These are phyloP conservation scores for Drosophila gaucha DNA, from an alignment of 2,888 invertebrate genomes.

Conservation along the genomic window DNA sequence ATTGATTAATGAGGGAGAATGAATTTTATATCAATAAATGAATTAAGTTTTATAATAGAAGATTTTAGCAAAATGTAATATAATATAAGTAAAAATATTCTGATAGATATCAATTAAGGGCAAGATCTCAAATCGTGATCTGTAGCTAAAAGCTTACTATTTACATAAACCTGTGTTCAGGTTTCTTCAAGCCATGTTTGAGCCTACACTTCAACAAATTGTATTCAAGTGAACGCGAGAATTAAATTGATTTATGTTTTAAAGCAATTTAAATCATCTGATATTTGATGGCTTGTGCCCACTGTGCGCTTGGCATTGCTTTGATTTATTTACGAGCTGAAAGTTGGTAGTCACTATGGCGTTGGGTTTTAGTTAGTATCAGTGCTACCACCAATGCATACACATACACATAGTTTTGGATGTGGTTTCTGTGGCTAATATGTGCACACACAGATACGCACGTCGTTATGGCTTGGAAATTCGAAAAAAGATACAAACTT, in stretches of 20 bases:
- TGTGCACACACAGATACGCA: conserved; percentile 55
- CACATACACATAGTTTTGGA: conserved; percentile 42
- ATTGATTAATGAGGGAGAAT: too few species aligned
- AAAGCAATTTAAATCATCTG: not conserved
- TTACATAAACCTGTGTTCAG: not conserved
- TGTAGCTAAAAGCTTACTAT: not conserved
- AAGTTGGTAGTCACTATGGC: conserved; percentile 60
- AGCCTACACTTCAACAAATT: too few species aligned
- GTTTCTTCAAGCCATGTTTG: not conserved
- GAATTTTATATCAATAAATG: too few species aligned
- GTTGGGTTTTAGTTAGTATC: conserved; percentile 72
- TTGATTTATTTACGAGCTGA: conserved; percentile 63
- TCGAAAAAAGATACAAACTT: conserved; percentile 55
- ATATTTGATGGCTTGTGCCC: conserved; percentile 22
- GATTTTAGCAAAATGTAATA: too few species aligned
- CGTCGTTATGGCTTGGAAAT: conserved; percentile 64
- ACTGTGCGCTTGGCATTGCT: conserved; percentile 53
- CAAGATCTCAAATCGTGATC: not conserved
- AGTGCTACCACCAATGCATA: conserved; percentile 38
- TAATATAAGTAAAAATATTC: too few species aligned
- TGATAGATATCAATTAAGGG: too few species aligned
- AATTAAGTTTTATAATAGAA: too few species aligned
- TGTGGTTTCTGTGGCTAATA: conserved; percentile 68
- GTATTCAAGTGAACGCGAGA: not conserved
- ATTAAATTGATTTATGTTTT: not conserved